A percentile compares a stretch with the other conserved stretches of the same genome.
phyloP scores from a whole-genome alignment of 2,888 invertebrate genomes.

The Trichopoda pennipes region DNA sequence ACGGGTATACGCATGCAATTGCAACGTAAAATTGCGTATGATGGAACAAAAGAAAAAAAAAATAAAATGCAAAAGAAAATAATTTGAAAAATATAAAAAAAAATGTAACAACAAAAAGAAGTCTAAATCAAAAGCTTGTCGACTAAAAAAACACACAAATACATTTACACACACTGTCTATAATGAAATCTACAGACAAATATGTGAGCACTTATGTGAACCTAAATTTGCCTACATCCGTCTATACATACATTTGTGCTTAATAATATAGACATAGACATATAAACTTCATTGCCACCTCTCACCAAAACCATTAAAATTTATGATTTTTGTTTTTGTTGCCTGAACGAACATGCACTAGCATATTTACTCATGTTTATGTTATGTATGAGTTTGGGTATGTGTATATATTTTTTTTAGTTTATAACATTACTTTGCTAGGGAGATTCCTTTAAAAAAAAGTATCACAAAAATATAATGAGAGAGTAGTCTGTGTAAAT shows the following conservation, averaged over 20 bases:
- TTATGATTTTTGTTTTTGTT: constrained; percentile 26
- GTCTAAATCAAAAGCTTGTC: constrained; percentile 64
- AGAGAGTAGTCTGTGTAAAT: constrained; percentile 15
- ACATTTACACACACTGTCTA: constrained; percentile 2
- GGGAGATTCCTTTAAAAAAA: constrained; percentile 28
- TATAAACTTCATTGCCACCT: constrained; percentile 67
- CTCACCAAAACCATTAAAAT: constrained; percentile 39
- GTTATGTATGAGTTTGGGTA: neutral
- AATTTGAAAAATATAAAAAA: constrained; percentile 38
- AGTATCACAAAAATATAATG: constrained; percentile 3
- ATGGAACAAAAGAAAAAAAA: constrained; percentile 58
- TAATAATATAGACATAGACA: constrained; percentile 17
- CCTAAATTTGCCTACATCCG: neutral
- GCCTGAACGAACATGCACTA: constrained; percentile 5
- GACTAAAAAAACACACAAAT: constrained; percentile 21
- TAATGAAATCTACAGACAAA: constrained; percentile 3
- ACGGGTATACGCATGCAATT: constrained; percentile 62
- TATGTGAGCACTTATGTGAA: neutral
- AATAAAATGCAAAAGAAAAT: constrained; percentile 42
- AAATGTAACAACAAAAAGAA: constrained; percentile 46
- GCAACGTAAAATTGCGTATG: constrained; percentile 69
- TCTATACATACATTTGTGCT: constrained; percentile 1
- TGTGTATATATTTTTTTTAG: constrained; percentile 34
- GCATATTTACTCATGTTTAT: neutral
- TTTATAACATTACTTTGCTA: constrained; percentile 42